Evolutionary conservation across 2,113 vertebrate species (phyloP).

Genomic region (Prinia subflava): DNA sequence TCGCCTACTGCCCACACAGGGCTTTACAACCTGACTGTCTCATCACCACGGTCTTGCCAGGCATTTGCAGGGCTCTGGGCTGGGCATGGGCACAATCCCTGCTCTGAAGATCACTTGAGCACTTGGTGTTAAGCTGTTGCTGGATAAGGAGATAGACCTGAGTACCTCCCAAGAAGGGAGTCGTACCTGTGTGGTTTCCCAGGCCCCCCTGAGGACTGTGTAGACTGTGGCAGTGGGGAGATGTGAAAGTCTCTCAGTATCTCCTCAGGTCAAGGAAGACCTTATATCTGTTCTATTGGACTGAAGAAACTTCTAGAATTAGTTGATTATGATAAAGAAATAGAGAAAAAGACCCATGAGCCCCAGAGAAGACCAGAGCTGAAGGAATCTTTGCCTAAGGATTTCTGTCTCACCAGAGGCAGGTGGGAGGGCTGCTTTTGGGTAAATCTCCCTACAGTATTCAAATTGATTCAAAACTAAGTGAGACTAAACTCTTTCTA

Average conservation of each 20-base stretch:
- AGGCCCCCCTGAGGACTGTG: fast-evolving
- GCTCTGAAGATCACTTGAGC: background rate
- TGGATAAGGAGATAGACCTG: background rate
- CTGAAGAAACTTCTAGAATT: background rate
- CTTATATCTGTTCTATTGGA: background rate
- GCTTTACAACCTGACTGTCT: too few species aligned
- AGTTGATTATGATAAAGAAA: background rate
- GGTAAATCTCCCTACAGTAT: background rate
- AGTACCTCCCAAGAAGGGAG: background rate
- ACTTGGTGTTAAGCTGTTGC: background rate
- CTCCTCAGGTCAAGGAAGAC: background rate
- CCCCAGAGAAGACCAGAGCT: background rate
- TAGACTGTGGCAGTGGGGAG: too few species aligned
- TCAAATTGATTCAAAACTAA: background rate
- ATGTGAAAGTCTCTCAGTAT: background rate
- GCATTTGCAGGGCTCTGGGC: background rate
- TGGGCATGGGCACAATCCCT: background rate
- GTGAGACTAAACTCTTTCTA: background rate
- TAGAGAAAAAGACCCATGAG: background rate
- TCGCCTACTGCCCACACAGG: background rate
- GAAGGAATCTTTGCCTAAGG: background rate
- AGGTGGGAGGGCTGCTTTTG: background rate
- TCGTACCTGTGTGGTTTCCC: background rate
- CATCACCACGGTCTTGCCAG: background rate
- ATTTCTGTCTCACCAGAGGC: background rate